Evolutionary conservation across 2,797 vertebrate genomes (phyloP).

Genomic region (Halcyon badia): DNA sequence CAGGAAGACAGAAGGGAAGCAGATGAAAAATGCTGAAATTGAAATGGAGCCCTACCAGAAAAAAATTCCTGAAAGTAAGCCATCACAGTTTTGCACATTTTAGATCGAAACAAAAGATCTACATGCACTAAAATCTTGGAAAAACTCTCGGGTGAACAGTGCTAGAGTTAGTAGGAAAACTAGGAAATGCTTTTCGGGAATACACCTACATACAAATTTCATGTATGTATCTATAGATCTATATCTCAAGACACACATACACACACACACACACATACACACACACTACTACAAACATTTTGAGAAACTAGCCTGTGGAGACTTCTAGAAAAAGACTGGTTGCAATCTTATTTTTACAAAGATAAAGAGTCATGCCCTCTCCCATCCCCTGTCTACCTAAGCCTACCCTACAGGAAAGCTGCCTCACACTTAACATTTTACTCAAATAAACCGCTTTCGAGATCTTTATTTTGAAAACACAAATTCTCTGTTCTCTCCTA

Average conservation of each 20-base stretch:
- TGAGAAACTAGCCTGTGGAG: not conserved
- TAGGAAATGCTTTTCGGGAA: not conserved
- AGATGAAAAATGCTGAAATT: not conserved
- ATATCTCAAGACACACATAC: too few species aligned
- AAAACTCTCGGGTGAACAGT: not conserved
- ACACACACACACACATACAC: fast-evolving
- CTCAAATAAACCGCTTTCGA: not conserved
- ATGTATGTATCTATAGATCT: too few species aligned
- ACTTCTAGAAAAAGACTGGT: not conserved
- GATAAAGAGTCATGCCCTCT: not conserved
- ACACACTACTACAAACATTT: not conserved
- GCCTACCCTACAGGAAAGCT: not conserved
- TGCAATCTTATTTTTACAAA: not conserved
- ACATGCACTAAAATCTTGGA: not conserved
- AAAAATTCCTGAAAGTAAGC: not conserved
- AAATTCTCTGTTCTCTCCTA: not conserved
- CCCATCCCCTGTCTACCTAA: not conserved
- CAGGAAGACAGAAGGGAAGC: not conserved
- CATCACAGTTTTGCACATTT: not conserved
- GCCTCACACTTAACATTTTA: not conserved
- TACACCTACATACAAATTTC: not conserved
- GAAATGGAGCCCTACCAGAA: not conserved
- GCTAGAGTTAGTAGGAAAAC: not conserved
- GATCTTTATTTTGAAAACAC: not conserved
- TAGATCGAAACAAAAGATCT: not conserved